Evolutionary conservation across 2,797 vertebrate species (phyloP), one percentile per base, ranked within the genome.

Genomic region (Cyprinodon diabolis): DNA sequence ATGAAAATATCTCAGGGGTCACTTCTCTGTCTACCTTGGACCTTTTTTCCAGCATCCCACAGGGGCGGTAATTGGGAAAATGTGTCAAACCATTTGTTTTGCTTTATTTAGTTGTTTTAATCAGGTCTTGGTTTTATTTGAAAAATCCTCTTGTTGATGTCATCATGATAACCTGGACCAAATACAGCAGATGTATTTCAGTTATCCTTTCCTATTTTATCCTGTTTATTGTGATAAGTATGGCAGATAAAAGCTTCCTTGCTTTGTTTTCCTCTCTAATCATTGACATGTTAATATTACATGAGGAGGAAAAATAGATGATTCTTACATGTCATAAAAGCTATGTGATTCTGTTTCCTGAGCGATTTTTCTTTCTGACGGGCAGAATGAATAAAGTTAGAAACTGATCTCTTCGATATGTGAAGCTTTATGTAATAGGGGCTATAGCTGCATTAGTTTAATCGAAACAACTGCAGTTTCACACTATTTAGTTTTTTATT

Each of bases 401-500:
- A 72, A 80, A 84, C 68, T 45, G 75, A 88, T 83, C 74, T 72
- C 68, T 86, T 83, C 86, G 47, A 88, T 86, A 81, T 89, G 81
- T 74, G 75, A 67, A 37, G 71, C 71, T 55, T 54, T 68, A 74
- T 79, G 72, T 57, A 65, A 86, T 68, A 67, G 72, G 75, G 77
- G 45, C 56, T 79, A 45, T 85, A 83, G 84, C 75, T 82, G 71
- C 76, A 86, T 78, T 81, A 78, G 88, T 83, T 90, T 84, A 87
- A 85, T 86, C 86, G 85, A 89, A 87, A 85, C 82, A 87, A 90
- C 77, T 82, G 66, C 67, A 70, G 71, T 72, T 81, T 88, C 79
- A 85, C 77, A 89, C 80, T 19, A 45, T 86, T 84, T 81, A 76
- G 77, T 76, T 91, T 85, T 93, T 91, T 91, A 87, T 92, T 89